Evolutionary conservation across 2,113 vertebrate genomes (phyloP), one percentile per base, ranked within the genome.

Genomic region (Megaptera novaeangliae): DNA sequence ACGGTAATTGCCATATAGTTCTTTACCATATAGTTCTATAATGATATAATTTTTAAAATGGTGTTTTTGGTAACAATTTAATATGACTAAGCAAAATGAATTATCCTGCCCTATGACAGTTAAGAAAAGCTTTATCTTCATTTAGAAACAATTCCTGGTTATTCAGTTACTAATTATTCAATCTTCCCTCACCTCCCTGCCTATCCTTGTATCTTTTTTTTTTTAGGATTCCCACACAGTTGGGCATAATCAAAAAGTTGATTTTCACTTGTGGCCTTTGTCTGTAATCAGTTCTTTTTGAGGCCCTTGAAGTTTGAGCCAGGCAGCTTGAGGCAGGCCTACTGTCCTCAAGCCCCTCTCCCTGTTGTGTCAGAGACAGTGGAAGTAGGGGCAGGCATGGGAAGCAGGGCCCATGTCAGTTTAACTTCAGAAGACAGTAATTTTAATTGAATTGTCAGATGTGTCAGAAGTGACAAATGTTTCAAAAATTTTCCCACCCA

Each of bases 61-160:
- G n/a, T 81, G 34, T 68, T 94, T 92, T 81, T 46, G 52, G 17
- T 94, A 91, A 36, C 36, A 72, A 25, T 94, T 94, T 86, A 36
- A 36, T 95, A 46, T 77, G 64, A 75, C 52, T 75, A 93, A 92
- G 57, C 55, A 83, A 87, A 95, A 63, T 83, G 23, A 95, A 61
- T 89, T 93, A n/a, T 49, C 29, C 59, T 77, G 61, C 5, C 46
- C 46, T 8, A 6, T 78, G 29, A 34, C 90, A 46, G 1, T 84
- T 88, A 61, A 90, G 59, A 68, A 94, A 93, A 85, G 55, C 7
- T 69, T 91, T 90, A 27, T 93, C 63, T 91, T 78, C 46, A 66
- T 44, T 96, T 74, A 74, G 78, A 95, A 97, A 80, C 61, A 46
- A 39, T 81, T 96, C 3, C 81, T 94, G 44, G n/a, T 75, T 93